Evolutionary conservation across 2,113 vertebrate genomes (phyloP).

Genomic region (Xiphophorus hellerii): DNA sequence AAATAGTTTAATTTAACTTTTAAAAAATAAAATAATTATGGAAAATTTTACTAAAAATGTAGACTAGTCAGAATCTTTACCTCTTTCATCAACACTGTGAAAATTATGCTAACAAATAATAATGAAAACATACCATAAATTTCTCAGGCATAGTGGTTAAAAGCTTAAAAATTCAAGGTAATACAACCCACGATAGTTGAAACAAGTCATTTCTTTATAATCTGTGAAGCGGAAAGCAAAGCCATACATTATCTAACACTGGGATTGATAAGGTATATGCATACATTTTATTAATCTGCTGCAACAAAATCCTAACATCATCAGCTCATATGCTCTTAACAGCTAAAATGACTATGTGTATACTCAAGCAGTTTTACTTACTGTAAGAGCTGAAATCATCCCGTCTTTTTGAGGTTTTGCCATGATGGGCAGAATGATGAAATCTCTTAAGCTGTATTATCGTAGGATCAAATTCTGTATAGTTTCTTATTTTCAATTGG

Average conservation of each 20-base stretch:
- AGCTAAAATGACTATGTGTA: conserved; percentile 27
- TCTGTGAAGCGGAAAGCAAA: background rate
- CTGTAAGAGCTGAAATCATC: conserved; percentile 39
- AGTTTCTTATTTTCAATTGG: background rate
- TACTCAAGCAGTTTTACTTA: conserved; percentile 63
- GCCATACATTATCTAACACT: conserved; percentile 10
- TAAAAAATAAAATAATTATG: no score
- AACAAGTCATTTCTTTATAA: conserved; percentile 4
- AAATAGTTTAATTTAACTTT: no score
- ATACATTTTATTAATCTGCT: conserved; percentile 20
- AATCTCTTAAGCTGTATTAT: conserved; percentile 65
- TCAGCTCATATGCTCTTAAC: conserved; percentile 25
- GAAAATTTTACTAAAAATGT: no score
- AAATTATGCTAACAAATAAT: no score
- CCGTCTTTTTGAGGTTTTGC: conserved; percentile 29
- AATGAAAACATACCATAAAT: background rate
- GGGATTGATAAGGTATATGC: background rate
- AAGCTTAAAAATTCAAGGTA: background rate
- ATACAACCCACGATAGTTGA: background rate
- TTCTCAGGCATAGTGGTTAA: background rate
- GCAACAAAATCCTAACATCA: conserved; percentile 44
- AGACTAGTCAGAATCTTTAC: no score
- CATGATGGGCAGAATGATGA: conserved; percentile 22
- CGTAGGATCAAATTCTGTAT: conserved; percentile 23
- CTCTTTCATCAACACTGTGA: no score